Evolutionary conservation across 2,888 invertebrate species (phyloP), one percentile per base, ranked within the genome.

Genomic region (Eueremaeus valkanovi): DNA sequence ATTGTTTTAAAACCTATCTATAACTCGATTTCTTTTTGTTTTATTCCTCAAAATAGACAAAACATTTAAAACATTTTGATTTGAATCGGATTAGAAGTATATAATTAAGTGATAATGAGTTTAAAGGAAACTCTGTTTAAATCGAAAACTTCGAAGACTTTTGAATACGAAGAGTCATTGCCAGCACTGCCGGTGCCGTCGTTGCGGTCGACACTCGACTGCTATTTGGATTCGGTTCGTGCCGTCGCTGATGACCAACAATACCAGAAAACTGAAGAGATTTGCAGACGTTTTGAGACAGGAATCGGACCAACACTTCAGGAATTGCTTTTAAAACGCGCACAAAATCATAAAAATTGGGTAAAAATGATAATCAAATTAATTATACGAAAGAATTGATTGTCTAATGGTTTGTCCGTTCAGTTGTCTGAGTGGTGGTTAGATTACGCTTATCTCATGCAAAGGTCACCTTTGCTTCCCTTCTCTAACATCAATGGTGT

Each of bases 381-480:
- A 18, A 42, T n/a, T n/a, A 21, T 58, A 11, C 21, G 24, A 27
- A 55, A 55, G 13, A 11, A 5, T 63, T 68, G 1, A 68, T 8
- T 63, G 8, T 63, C 6, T 21, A n/a, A n/a, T n/a, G n/a, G 16
- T 9, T 21, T 29, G 33, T 33, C 77, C 72, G 58, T 68, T 78
- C 79, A 84, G 84, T 78, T 86, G 55, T 86, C 85, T 77, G 82
- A 83, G 78, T 88, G 87, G 86, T 88, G 88, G 88, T 85, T 86
- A 79, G 84, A 86, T 45, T 84, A 85, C 78, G 87, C 85, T 0
- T 88, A 88, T 80, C 83, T 87, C 74, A 82, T 83, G 70, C 79
- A 84, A 36, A 83, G 88, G 29, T 79, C 83, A 16, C 87, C 88
- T 0, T 80, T 86, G 16, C 80, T 85, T 63, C 87, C 88, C 0